Percentiles rank a stretch among this genome's conserved stretches.
phyloP scores from a whole-genome alignment of 2,113 vertebrate genomes.

The Mirza zaza region DNA sequence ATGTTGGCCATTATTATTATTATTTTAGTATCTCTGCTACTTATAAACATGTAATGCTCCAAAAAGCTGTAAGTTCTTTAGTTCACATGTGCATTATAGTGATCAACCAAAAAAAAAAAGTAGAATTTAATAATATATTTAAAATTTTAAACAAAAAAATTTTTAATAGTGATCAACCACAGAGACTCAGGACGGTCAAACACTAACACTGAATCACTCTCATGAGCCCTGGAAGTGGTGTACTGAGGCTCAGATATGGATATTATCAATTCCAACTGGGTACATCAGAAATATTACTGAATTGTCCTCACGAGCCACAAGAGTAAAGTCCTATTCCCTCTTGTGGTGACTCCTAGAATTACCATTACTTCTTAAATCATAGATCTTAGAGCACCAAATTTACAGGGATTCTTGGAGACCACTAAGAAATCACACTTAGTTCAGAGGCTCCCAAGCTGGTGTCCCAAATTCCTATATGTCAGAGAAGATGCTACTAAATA shows the following conservation, averaged over 20 bases:
- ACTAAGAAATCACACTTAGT: not conserved
- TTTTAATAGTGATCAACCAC: not conserved
- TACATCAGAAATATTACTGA: not conserved
- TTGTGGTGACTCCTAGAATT: constrained; percentile 63
- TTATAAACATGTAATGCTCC: not conserved
- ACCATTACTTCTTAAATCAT: not conserved
- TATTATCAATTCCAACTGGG: not conserved
- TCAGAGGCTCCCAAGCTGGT: not conserved
- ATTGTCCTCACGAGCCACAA: not conserved
- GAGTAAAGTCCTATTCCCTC: not conserved
- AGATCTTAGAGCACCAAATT: not conserved
- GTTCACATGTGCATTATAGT: too few species aligned
- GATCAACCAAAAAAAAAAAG: not conserved
- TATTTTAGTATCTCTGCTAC: not conserved
- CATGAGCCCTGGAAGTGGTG: not conserved
- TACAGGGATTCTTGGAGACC: not conserved
- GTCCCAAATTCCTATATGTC: not conserved
- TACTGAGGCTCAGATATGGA: not conserved
- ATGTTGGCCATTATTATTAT: not conserved
- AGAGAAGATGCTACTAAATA: not conserved
- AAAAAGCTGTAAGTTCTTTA: constrained; percentile 15
- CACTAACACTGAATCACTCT: not conserved
- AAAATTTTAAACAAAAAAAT: too few species aligned
- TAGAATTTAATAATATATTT: too few species aligned
- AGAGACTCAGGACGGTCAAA: not conserved